phyloP scores from a whole-genome alignment of 2,797 vertebrate genomes.

The Artibeus lituratus region DNA sequence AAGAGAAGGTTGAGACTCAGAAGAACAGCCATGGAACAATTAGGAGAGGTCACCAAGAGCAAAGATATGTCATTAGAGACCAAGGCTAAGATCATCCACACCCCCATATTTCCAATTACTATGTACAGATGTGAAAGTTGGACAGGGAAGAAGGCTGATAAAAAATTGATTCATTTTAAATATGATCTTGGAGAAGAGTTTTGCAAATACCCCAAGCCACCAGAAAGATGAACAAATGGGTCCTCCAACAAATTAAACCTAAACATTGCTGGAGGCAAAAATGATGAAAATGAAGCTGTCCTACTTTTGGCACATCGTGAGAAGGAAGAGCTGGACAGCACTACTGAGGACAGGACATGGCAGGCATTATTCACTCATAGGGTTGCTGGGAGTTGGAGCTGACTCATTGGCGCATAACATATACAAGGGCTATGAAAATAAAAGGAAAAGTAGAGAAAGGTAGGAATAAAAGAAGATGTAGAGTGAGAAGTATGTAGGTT shows the following conservation, averaged over 20 bases:
- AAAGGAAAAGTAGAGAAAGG: neutral
- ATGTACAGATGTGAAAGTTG: neutral
- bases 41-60: neutral
- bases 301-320: neutral
- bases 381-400: neutral
- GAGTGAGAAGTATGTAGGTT: neutral
- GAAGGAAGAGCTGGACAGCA: neutral
- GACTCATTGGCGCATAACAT: neutral
- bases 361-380: neutral
- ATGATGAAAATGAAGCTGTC: neutral
- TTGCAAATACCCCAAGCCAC: neutral
- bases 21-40: neutral
- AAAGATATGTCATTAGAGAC: neutral
- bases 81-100: neutral
- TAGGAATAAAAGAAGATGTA: neutral
- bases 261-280: neutral
- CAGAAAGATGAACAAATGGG: neutral
- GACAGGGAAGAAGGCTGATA: neutral
- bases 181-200: neutral
- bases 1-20: neutral
- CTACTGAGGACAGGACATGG: neutral
- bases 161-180: neutral
- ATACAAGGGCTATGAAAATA: neutral
- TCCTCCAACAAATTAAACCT: neutral
- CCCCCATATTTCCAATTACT: neutral